Base-by-base conservation (phyloP, 2,888 invertebrate species). In the Gastracanthus pulcherrimus region DNA sequence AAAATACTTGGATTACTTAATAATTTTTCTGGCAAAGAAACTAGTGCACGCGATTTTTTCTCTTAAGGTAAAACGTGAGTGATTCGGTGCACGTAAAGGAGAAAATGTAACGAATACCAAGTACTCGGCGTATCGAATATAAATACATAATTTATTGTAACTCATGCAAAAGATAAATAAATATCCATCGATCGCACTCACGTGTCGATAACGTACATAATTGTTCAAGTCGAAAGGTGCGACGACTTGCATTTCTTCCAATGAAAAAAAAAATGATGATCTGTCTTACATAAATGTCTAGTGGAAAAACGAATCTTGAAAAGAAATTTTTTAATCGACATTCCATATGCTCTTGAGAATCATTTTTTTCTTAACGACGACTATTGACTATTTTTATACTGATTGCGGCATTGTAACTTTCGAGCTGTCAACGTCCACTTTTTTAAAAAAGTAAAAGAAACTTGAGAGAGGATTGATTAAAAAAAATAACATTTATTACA, bases 301-400 rank as follows among this genome's bases (percentile, higher is more conserved):
- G 4, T 55, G 26, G 26, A 41, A 23, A n/a, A 60, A 55, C 16
- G 29, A 23, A 26, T 34, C 13, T 72, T 66, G 36, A 29, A 60
- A 78, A n/a, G 55, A 76, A 51, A 51, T 64, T 72, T 67, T 60
- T 3, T 36, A 19, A 80, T 69, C 1, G 60, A 80, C 74, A 80
- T 80, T 80, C 69, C 80, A 67, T 55, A 19, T 60, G 48, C 66
- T 74, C 45, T 69, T 60, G 48, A 69, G 34, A 60, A 74, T 80
- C 34, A 80, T 74, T 74, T 67, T 34, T 67, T 23, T 69, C 16
- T 48, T 45, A 36, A 67, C 6, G 16, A 70, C 62, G 4, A 41
- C 64, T 71, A 60, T 69, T 41, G 41, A 67, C 34, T 80, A 80
- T 78, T 80, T 80, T 80, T 80, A 74, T 74, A 80, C 74, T 36